Evolutionary conservation across 2,113 vertebrate species (phyloP).

Genomic region (Lampris incognitus): DNA sequence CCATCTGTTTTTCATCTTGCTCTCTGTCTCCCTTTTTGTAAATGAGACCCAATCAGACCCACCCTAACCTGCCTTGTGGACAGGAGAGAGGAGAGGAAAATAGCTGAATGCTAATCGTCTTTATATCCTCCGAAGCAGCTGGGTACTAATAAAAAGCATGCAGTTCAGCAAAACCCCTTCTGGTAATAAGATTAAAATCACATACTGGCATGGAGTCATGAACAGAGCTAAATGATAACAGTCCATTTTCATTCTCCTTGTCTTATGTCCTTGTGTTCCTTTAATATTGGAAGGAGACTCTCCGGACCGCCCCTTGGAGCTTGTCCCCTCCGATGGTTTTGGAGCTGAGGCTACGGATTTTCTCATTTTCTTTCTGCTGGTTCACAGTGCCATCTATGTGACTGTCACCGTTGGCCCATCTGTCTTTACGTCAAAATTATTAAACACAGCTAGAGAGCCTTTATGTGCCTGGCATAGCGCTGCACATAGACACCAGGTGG

Average conservation of each 20-base stretch:
- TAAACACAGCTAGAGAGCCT: slow-evolving; percentile 59
- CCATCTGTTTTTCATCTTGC: slow-evolving; percentile 58
- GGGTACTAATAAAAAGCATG: neutral
- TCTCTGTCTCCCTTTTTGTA: slow-evolving; percentile 40
- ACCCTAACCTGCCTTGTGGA: slow-evolving; percentile 10
- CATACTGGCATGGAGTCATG: no score
- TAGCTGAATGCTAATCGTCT: slow-evolving; percentile 10
- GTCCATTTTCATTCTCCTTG: slow-evolving; percentile 22
- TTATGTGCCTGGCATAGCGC: slow-evolving; percentile 54
- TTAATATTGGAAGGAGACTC: slow-evolving; percentile 10
- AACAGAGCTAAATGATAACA: slow-evolving; percentile 48
- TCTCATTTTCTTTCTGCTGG: slow-evolving; percentile 42
- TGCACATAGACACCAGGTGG: slow-evolving; percentile 47
- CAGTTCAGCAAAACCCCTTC: neutral
- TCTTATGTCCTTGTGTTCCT: slow-evolving; percentile 12
- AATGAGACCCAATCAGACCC: slow-evolving; percentile 56
- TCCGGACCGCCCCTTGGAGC: slow-evolving; percentile 9
- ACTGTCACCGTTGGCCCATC: slow-evolving; percentile 60
- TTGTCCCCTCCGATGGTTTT: slow-evolving; percentile 13
- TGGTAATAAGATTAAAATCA: neutral
- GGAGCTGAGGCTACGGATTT: slow-evolving; percentile 20
- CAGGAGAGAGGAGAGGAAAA: slow-evolving; percentile 27
- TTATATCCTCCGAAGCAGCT: neutral
- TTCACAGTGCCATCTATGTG: slow-evolving; percentile 38
- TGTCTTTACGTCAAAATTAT: slow-evolving; percentile 67